These are phyloP conservation scores for Mus spicilegus DNA, from an alignment of 2,113 vertebrate species.

Conservation along the genomic window DNA sequence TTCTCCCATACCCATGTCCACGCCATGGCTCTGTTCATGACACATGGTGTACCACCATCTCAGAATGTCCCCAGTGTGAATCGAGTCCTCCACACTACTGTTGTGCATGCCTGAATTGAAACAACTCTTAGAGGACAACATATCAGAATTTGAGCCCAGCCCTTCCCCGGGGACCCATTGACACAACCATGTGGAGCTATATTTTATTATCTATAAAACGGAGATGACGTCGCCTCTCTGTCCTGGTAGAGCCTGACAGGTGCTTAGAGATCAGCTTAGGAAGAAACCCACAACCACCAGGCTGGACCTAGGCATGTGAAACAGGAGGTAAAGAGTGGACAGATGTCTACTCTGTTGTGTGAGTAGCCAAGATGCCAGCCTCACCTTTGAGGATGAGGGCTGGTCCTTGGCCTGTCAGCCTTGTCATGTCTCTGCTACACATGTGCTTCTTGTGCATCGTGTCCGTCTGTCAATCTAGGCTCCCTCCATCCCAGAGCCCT, in stretches of 20 bases:
- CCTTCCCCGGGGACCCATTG: rapidly evolving
- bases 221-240: neutral
- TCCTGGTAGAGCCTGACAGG: rapidly evolving
- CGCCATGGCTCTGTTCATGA: rapidly evolving
- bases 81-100: too few species aligned
- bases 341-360: neutral
- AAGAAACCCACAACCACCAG: neutral
- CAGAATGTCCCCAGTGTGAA: neutral
- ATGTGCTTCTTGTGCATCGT: neutral
- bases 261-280: neutral
- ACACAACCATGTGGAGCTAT: neutral
- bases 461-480: neutral
- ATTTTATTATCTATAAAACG: neutral
- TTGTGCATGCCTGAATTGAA: rapidly evolving
- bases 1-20: too few species aligned
- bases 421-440: neutral
- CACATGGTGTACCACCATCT: rapidly evolving
- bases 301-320: rapidly evolving
- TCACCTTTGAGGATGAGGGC: neutral
- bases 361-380: neutral
- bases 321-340: neutral
- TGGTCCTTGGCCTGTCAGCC: rapidly evolving
- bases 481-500: neutral
- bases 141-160: neutral
- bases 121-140: neutral